phyloP scores from a whole-genome alignment of 2,888 invertebrate species.

The Anaspis maculata region DNA sequence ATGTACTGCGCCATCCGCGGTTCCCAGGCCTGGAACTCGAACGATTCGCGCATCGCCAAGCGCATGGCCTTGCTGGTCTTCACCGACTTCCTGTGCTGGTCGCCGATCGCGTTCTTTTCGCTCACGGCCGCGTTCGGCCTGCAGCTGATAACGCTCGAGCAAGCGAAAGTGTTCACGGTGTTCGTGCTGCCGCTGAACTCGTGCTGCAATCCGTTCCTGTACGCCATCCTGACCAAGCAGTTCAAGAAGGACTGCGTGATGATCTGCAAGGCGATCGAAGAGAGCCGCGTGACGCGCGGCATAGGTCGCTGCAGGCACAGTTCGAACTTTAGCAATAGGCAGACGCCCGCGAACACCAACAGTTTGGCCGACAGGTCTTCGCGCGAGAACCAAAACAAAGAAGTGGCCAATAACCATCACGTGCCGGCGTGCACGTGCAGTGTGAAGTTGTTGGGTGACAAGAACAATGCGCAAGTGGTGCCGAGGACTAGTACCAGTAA shows the following conservation, averaged over 20 bases:
- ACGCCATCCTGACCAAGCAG: slow-evolving; percentile 95
- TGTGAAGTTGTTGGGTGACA: slow-evolving; percentile 47
- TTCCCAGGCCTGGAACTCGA: slow-evolving; percentile 95
- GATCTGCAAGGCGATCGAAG: slow-evolving; percentile 93
- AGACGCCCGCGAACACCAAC: slow-evolving; percentile 81
- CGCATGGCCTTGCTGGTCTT: slow-evolving; percentile 94
- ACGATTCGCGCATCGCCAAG: slow-evolving; percentile 92
- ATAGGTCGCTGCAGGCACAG: slow-evolving; percentile 81
- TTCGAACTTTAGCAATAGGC: slow-evolving; percentile 79
- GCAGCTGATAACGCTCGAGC: slow-evolving; percentile 84
- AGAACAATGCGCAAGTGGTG: slow-evolving; percentile 1
- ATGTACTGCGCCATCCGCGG: slow-evolving; percentile 98
- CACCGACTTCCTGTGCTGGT: slow-evolving; percentile 97
- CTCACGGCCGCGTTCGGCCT: slow-evolving; percentile 88
- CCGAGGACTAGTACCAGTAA: slow-evolving; percentile 20
- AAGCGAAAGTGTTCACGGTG: slow-evolving; percentile 93
- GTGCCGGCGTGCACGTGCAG: slow-evolving; percentile 52
- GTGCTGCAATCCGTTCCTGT: slow-evolving; percentile 96
- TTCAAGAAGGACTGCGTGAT: slow-evolving; percentile 96
- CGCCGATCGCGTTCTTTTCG: slow-evolving; percentile 93
- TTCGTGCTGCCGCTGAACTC: slow-evolving; percentile 93
- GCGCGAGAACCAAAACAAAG: slow-evolving; percentile 61
- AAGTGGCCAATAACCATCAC: no score
- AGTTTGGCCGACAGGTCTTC: slow-evolving; percentile 74
- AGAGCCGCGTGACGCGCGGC: slow-evolving; percentile 80